Evolutionary conservation across 2,113 vertebrate genomes (phyloP).

Genomic region (Tenebrosternarchus preto): DNA sequence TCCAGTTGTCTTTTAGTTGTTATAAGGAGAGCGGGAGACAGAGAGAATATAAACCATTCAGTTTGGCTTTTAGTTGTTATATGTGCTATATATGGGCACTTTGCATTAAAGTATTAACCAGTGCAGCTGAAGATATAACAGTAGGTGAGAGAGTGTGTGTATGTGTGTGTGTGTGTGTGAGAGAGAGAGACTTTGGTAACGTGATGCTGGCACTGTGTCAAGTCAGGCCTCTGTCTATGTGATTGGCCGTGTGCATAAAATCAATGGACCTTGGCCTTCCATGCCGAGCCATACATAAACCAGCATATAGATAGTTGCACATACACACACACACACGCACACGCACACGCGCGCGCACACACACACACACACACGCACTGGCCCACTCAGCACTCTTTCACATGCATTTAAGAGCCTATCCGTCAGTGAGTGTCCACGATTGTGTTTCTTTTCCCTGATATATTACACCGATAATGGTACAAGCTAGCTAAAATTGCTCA

Average conservation of each 20-base stretch:
- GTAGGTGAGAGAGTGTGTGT: slow-evolving; percentile 27
- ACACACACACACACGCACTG: neutral
- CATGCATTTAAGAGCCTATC: neutral
- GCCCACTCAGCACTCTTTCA: too few relatives aligned
- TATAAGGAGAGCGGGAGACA: neutral
- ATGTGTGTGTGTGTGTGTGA: slow-evolving; percentile 51
- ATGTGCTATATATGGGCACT: slow-evolving; percentile 46
- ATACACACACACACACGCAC: neutral
- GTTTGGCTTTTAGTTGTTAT: slow-evolving; percentile 20
- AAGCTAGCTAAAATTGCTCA: too few relatives aligned
- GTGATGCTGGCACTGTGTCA: slow-evolving; percentile 58
- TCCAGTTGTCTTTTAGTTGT: slow-evolving; percentile 6
- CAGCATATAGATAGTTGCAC: slow-evolving; percentile 21
- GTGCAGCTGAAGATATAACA: slow-evolving; percentile 56
- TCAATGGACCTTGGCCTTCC: slow-evolving; percentile 64
- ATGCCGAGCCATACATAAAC: slow-evolving; percentile 58
- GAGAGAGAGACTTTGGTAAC: slow-evolving; percentile 45
- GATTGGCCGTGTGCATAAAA: slow-evolving; percentile 69
- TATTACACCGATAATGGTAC: neutral
- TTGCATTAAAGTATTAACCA: slow-evolving; percentile 35
- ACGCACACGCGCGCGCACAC: neutral
- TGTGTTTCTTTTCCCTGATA: neutral
- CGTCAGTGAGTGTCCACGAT: neutral
- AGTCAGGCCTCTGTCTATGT: slow-evolving; percentile 63
- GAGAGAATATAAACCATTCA: slow-evolving; percentile 4